phyloP scores from a whole-genome alignment of 2,888 invertebrate genomes.

The Latrodectus elegans region DNA sequence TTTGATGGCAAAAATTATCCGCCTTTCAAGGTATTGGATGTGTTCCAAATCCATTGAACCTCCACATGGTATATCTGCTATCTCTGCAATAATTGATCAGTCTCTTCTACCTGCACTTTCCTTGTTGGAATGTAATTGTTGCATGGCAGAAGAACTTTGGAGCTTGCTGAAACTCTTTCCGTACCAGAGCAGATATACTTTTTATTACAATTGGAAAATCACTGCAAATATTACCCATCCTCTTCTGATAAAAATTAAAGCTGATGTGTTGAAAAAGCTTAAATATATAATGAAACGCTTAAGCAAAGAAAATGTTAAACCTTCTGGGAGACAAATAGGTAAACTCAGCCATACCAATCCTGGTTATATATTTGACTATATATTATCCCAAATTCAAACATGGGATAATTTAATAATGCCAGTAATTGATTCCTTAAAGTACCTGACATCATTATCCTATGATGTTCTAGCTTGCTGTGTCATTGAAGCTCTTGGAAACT shows the following conservation, averaged over 20 bases:
- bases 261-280: conserved; percentile 90
- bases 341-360: conserved; percentile 98
- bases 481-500: conserved; percentile 90
- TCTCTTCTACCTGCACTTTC: conserved; percentile 92
- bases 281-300: conserved; percentile 95
- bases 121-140: conserved; percentile 94
- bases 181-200: conserved; percentile 88
- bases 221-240: conserved; percentile 89
- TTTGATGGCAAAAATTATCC: conserved; percentile 88
- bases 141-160: conserved; percentile 97
- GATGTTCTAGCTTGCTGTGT: conserved; percentile 97
- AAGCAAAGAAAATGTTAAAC: conserved; percentile 98
- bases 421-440: conserved; percentile 97
- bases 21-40: conserved; percentile 77
- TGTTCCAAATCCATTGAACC: conserved; percentile 74
- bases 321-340: conserved; percentile 94
- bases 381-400: conserved; percentile 87
- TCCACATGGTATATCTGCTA: conserved; percentile 83
- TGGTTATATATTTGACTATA: conserved; percentile 95
- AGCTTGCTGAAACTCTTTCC: conserved; percentile 88
- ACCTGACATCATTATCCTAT: conserved; percentile 93
- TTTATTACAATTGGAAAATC: conserved; percentile 98
- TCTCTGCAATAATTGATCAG: conserved; percentile 89
- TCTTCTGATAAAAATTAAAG: conserved; percentile 86
- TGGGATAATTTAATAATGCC: conserved; percentile 96